A percentile compares a stretch with the other conserved stretches of the same genome.
These are phyloP conservation scores for Gryllus longicercus DNA, from an alignment of 2,888 invertebrate species.

Conservation along the genomic window DNA sequence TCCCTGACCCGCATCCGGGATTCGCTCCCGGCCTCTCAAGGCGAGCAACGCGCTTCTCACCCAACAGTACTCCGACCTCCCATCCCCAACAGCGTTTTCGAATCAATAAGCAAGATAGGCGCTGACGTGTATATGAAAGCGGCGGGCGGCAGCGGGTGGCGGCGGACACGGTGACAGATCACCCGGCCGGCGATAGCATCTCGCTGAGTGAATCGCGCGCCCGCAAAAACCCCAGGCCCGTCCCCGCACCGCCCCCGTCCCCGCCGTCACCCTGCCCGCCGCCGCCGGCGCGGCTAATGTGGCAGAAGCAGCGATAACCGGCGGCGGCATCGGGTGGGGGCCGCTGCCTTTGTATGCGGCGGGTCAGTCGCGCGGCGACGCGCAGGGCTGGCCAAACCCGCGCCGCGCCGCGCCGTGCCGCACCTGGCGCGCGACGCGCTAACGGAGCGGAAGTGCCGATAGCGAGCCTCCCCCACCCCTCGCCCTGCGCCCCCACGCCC, in stretches of 20 bases:
- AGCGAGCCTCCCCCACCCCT: neutral
- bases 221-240: neutral
- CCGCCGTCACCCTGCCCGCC: neutral
- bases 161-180: neutral
- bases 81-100: neutral
- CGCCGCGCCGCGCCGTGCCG: neutral
- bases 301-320: conserved; percentile 17
- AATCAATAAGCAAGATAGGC: conserved; percentile 17
- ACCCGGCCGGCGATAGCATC: neutral
- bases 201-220: neutral
- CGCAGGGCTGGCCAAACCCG: neutral
- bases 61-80: no score
- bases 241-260: neutral
- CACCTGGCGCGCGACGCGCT: neutral
- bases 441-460: conserved; percentile 17
- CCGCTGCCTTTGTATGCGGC: neutral
- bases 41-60: no score
- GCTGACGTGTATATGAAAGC: neutral
- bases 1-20: no score
- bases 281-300: conserved; percentile 2
- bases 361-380: neutral
- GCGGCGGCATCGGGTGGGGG: neutral
- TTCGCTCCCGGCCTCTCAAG: no score
- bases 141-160: neutral
- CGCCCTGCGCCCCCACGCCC: neutral